These are phyloP conservation scores for Tigriopus japonicus DNA, from an alignment of 1,140 invertebrate genomes.

Conservation along the genomic window DNA sequence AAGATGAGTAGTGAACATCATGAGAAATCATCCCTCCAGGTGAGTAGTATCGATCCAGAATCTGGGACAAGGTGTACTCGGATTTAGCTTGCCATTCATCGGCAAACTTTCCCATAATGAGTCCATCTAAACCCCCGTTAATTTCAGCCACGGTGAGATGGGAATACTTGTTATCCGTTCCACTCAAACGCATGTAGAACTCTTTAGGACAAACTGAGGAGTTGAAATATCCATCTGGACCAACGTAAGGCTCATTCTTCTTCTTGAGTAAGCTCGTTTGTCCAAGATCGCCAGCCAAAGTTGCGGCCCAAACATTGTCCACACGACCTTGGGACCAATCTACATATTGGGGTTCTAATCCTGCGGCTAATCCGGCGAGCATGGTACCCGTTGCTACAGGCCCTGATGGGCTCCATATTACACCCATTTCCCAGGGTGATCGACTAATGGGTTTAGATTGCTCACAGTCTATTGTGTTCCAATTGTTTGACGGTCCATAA, in stretches of 20 bases:
- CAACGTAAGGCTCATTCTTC: neutral
- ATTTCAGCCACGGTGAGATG: neutral
- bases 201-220: neutral
- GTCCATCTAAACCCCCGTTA: neutral
- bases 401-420: neutral
- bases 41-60: too few species aligned
- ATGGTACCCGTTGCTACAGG: neutral
- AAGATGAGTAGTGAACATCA: neutral
- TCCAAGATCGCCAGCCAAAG: neutral
- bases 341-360: neutral
- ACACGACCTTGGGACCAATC: neutral
- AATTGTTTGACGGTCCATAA: neutral
- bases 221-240: neutral
- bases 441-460: neutral
- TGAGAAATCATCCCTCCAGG: too few species aligned
- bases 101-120: neutral
- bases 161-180: neutral
- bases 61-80: neutral
- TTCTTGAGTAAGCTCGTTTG: neutral
- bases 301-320: neutral
- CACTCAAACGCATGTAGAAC: neutral
- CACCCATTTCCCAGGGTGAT: neutral
- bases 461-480: neutral
- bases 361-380: neutral
- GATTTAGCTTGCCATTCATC: neutral